Percentiles rank a stretch among this genome's conserved stretches.
These are phyloP conservation scores for Bungarus multicinctus DNA, from an alignment of 2,113 vertebrate species.

Conservation along the genomic window DNA sequence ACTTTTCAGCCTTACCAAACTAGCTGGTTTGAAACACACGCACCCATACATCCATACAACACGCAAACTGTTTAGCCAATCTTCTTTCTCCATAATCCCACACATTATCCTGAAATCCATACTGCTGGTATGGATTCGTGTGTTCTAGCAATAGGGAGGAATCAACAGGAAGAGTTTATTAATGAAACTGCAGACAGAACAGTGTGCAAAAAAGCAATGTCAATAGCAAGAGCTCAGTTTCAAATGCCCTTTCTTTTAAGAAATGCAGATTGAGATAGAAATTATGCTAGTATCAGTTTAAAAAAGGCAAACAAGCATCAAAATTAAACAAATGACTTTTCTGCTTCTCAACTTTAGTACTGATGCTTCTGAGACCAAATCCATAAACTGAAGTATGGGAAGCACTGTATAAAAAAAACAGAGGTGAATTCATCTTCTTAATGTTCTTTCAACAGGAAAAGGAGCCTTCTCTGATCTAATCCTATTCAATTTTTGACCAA, in stretches of 20 bases:
- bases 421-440: neutral
- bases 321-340: neutral
- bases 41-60: neutral
- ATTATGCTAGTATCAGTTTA: neutral
- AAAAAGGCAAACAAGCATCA: conserved; percentile 9
- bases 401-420: neutral
- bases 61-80: conserved; percentile 52
- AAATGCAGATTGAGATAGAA: neutral
- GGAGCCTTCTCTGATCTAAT: neutral
- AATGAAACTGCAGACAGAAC: conserved; percentile 64
- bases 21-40: conserved; percentile 5
- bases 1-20: conserved; percentile 58
- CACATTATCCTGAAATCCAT: conserved; percentile 42
- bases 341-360: neutral
- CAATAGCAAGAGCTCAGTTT: conserved; percentile 9
- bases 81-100: conserved; percentile 54
- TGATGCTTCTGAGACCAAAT: neutral
- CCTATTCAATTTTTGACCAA: neutral
- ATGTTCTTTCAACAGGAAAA: neutral
- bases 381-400: neutral
- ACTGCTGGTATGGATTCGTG: conserved; percentile 51
- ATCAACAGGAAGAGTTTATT: conserved; percentile 20
- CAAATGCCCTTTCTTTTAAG: conserved; percentile 3
- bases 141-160: conserved; percentile 56
- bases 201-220: conserved; percentile 36